These are phyloP conservation scores for Cremastobaeus sp. DNA, from an alignment of 2,888 invertebrate genomes.

Conservation along the genomic window DNA sequence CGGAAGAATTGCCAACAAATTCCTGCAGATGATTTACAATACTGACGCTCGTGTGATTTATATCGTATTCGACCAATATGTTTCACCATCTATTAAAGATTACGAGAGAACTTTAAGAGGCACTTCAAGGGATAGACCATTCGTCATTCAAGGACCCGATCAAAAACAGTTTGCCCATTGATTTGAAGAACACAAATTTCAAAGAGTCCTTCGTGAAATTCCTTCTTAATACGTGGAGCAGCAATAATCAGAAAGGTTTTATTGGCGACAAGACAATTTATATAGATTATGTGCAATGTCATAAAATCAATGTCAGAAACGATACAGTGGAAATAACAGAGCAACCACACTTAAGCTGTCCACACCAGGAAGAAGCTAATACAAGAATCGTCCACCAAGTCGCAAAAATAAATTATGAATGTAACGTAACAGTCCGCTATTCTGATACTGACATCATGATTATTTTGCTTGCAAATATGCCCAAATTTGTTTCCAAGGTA, in stretches of 20 bases:
- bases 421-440: constrained; percentile 61
- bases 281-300: constrained; percentile 2
- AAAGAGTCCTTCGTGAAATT: constrained; percentile 20
- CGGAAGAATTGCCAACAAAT: constrained; percentile 64
- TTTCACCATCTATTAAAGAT: constrained; percentile 35
- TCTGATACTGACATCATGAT: constrained; percentile 64
- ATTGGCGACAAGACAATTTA: constrained; percentile 17
- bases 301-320: constrained; percentile 16
- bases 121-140: constrained; percentile 4
- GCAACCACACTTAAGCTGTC: constrained; percentile 13
- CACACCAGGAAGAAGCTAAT: constrained; percentile 64
- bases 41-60: constrained; percentile 60
- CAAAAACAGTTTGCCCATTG: constrained; percentile 22
- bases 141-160: constrained; percentile 13
- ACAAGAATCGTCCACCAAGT: constrained; percentile 65
- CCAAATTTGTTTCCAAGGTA: constrained; percentile 32
- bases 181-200: constrained; percentile 55
- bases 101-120: neutral
- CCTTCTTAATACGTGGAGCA: constrained; percentile 4
- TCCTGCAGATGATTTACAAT: constrained; percentile 39
- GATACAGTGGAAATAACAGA: constrained; percentile 27
- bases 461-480: constrained; percentile 62
- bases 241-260: neutral
- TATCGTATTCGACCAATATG: constrained; percentile 38
- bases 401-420: constrained; percentile 60